Evolutionary conservation across 2,113 vertebrate species (phyloP).

Genomic region (Garra rufa): DNA sequence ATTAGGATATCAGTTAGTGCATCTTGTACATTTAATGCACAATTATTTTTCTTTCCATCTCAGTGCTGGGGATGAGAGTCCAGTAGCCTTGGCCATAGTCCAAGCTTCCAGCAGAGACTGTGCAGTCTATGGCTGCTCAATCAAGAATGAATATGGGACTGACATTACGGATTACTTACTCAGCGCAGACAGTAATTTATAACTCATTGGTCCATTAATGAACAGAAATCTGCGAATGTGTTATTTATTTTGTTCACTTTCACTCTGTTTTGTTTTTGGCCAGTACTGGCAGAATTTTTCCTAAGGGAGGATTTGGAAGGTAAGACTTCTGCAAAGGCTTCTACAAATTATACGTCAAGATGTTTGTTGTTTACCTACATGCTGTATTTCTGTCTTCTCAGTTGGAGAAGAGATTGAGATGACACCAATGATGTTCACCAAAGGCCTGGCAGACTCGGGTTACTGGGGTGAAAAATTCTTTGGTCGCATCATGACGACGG

Average conservation of each 20-base stretch:
- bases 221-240: not conserved
- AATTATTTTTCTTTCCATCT: slow-evolving; percentile 39
- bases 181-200: slow-evolving; percentile 85
- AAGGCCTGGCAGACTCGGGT: slow-evolving; percentile 88
- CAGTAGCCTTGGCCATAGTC: slow-evolving; percentile 88
- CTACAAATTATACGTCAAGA: not conserved
- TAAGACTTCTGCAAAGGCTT: slow-evolving; percentile 63
- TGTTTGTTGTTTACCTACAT: not conserved
- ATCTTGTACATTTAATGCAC: not conserved
- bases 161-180: slow-evolving; percentile 90
- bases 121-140: slow-evolving; percentile 87
- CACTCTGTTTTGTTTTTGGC: slow-evolving; percentile 45
- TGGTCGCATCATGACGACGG: slow-evolving; percentile 88
- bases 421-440: slow-evolving; percentile 93
- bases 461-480: slow-evolving; percentile 96
- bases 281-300: slow-evolving; percentile 89
- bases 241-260: not conserved
- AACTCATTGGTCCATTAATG: slow-evolving; percentile 11
- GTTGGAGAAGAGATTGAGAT: slow-evolving; percentile 98
- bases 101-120: slow-evolving; percentile 87
- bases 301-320: slow-evolving; percentile 92
- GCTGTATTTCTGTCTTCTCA: slow-evolving; percentile 61
- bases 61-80: slow-evolving; percentile 91
- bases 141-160: slow-evolving; percentile 87
- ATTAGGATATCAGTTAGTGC: no score